phyloP scores from a whole-genome alignment of 1,140 invertebrate species.

The Helicorthomorpha holstii region DNA sequence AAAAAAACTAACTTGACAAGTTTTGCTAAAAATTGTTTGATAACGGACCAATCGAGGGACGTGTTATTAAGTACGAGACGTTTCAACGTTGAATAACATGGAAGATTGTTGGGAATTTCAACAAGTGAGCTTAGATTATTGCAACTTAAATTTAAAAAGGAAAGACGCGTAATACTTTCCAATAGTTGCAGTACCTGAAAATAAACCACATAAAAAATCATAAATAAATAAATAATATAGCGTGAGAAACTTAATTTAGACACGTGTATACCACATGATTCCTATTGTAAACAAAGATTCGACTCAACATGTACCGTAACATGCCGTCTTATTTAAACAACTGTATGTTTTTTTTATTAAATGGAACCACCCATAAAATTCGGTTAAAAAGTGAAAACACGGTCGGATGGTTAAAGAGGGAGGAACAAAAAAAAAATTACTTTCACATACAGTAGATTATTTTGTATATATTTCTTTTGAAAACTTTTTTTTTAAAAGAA shows the following conservation, averaged over 20 bases:
- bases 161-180: conserved; percentile 63
- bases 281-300: background rate
- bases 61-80: conserved; percentile 74
- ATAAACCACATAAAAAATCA: conserved; percentile 12
- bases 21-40: conserved; percentile 28
- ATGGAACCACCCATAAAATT: background rate
- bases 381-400: background rate
- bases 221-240: background rate
- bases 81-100: conserved; percentile 27
- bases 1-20: background rate
- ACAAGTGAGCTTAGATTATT: conserved; percentile 40
- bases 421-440: too few relatives aligned
- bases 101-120: conserved; percentile 18
- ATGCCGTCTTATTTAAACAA: background rate
- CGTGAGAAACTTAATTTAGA: too few relatives aligned
- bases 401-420: too few relatives aligned
- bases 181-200: conserved; percentile 63
- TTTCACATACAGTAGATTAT: too few relatives aligned
- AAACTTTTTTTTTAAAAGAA: too few relatives aligned
- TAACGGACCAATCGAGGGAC: conserved; percentile 59
- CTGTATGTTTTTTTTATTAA: background rate
- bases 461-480: too few relatives aligned
- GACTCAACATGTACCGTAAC: background rate
- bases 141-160: conserved; percentile 79
- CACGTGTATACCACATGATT: background rate